Conservation (phyloP, 2,888 invertebrate genomes). For the Athrips mouffetella region DNA sequence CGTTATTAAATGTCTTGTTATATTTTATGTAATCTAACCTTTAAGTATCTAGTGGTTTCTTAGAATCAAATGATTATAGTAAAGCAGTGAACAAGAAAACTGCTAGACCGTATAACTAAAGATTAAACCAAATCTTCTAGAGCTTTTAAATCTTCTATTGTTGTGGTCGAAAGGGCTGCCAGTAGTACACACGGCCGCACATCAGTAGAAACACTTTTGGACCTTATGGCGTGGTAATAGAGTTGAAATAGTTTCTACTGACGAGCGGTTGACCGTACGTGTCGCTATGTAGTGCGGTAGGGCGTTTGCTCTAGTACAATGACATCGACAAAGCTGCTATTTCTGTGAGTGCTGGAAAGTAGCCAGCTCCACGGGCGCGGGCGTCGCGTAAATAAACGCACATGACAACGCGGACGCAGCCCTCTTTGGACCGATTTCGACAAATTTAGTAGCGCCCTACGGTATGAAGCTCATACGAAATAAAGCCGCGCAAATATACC, state of each 20-base stretch:
- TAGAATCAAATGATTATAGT: too few species aligned
- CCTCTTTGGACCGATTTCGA: slow-evolving; percentile 49
- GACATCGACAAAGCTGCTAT: slow-evolving; percentile 71
- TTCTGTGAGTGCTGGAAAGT: slow-evolving; percentile 65
- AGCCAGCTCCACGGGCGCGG: slow-evolving; percentile 62
- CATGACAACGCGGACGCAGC: slow-evolving; percentile 54
- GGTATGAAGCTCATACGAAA: slow-evolving; percentile 30
- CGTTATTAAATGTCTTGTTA: background rate
- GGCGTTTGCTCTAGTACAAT: slow-evolving; percentile 67
- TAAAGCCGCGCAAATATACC: slow-evolving; percentile 24
- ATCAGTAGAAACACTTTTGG: too few species aligned
- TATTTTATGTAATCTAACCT: background rate
- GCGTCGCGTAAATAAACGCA: slow-evolving; percentile 69
- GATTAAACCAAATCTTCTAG: too few species aligned
- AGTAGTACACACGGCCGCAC: too few species aligned
- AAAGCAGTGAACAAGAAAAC: too few species aligned
- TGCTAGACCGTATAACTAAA: too few species aligned
- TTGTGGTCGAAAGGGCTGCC: too few species aligned
- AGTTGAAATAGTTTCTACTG: too few species aligned
- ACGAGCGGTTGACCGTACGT: too few species aligned
- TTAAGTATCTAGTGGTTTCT: background rate
- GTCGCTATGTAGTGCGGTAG: slow-evolving; percentile 39
- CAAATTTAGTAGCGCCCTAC: slow-evolving; percentile 47
- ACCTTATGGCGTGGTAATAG: too few species aligned
- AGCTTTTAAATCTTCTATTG: too few species aligned